Conservation (phyloP, 1,140 invertebrate species). For the Papilio machaon region DNA sequence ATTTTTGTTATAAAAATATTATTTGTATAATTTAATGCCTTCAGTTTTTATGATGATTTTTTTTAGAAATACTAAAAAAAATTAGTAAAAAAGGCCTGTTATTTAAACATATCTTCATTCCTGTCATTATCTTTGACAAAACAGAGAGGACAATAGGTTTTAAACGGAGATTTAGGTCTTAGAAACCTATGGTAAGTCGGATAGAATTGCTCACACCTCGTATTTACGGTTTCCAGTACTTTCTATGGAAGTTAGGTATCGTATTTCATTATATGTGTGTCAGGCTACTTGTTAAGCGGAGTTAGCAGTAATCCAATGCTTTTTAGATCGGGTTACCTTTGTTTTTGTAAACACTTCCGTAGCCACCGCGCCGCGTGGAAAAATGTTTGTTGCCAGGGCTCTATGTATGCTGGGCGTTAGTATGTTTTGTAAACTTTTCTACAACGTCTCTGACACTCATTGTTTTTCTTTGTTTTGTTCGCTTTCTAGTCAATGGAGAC, state of each 20-base stretch:
- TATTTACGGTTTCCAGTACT: constrained; percentile 3
- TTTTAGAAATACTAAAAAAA: too few species aligned
- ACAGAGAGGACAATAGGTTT: too few species aligned
- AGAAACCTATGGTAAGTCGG: too few species aligned
- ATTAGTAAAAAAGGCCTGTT: too few species aligned
- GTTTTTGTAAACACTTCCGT: constrained; percentile 13
- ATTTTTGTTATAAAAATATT: too few species aligned
- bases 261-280: constrained; percentile 11
- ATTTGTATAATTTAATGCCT: too few species aligned
- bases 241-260: background rate
- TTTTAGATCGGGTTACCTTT: background rate
- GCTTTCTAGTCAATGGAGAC: background rate
- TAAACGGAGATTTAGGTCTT: too few species aligned
- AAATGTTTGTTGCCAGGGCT: background rate
- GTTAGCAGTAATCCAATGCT: constrained; percentile 16
- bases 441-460: background rate
- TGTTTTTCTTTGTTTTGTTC: background rate
- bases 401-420: background rate
- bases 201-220: background rate
- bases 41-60: too few species aligned
- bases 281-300: background rate
- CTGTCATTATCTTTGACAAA: too few species aligned
- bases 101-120: too few species aligned
- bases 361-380: background rate
- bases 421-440: constrained; percentile 14